Conservation (phyloP, 2,113 vertebrate genomes). For the Pangasianodon gigas region DNA sequence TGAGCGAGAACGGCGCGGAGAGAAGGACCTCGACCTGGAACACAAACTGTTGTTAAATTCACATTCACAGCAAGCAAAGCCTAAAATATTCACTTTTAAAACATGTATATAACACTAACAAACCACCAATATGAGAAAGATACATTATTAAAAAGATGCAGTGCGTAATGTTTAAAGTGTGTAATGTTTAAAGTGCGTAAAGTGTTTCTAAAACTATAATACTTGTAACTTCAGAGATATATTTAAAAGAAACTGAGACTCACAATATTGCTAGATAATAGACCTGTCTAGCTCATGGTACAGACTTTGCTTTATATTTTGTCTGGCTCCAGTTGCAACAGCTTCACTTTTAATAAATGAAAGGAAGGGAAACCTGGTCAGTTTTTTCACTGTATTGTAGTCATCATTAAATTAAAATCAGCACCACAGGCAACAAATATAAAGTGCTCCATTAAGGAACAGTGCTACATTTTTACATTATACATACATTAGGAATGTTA, state of each 20-base stretch:
- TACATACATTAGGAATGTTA: not conserved
- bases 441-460: not conserved
- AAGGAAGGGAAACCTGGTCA: not conserved
- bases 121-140: not conserved
- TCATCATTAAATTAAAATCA: not conserved
- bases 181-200: not conserved
- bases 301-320: not conserved
- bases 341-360: not conserved
- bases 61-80: not conserved
- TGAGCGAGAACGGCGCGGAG: conserved; percentile 82
- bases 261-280: not conserved
- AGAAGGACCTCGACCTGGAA: conserved; percentile 78
- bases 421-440: not conserved
- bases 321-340: too few relatives aligned
- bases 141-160: not conserved
- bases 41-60: not conserved
- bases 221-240: not conserved
- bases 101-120: not conserved
- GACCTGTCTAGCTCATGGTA: not conserved
- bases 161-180: not conserved
- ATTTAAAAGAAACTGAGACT: too few relatives aligned
- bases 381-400: not conserved
- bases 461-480: not conserved
- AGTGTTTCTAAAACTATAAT: not conserved
- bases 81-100: not conserved